A percentile compares a stretch with the other conserved stretches of the same genome.
Conservation (phyloP, 2,888 invertebrate genomes). For the Caenorhabditis angaria region DNA sequence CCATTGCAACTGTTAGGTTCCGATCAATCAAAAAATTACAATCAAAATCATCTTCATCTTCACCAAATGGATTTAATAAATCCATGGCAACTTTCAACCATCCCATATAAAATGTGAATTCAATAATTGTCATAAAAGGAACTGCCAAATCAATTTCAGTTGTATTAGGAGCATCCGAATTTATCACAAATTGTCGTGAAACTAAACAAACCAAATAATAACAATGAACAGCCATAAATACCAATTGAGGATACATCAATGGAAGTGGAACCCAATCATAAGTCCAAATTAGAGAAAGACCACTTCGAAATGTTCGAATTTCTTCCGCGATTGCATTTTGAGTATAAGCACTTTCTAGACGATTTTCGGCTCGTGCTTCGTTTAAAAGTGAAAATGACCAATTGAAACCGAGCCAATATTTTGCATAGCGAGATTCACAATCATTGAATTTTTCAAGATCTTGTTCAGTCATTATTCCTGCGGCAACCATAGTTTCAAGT, state of each 20-base stretch:
- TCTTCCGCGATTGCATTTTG: slow-evolving; percentile 51
- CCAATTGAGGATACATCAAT: slow-evolving; percentile 64
- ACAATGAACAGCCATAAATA: slow-evolving; percentile 62
- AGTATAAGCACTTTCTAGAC: slow-evolving; percentile 40
- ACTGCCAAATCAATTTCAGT: slow-evolving; percentile 51
- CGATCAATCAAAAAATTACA: slow-evolving; percentile 53
- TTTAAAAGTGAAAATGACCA: slow-evolving; percentile 61
- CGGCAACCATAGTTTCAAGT: slow-evolving; percentile 48
- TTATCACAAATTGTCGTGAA: slow-evolving; percentile 53
- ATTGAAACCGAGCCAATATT: slow-evolving; percentile 67
- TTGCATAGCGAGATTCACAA: slow-evolving; percentile 46
- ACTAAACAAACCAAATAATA: slow-evolving; percentile 65
- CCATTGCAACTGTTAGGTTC: slow-evolving; percentile 49
- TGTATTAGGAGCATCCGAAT: slow-evolving; percentile 36
- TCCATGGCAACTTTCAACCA: slow-evolving; percentile 57
- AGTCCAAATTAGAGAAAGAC: slow-evolving; percentile 49
- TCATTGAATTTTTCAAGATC: slow-evolving; percentile 39
- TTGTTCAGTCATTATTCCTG: slow-evolving; percentile 40
- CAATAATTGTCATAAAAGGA: slow-evolving; percentile 52
- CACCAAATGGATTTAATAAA: slow-evolving; percentile 53
- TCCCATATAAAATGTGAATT: slow-evolving; percentile 54
- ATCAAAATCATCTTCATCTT: slow-evolving; percentile 56
- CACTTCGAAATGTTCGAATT: slow-evolving; percentile 45
- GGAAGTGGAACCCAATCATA: slow-evolving; percentile 63
- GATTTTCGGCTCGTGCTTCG: slow-evolving; percentile 42